Evolutionary conservation across 2,888 invertebrate genomes (phyloP).

Genomic region (Ochropleura leucogaster): DNA sequence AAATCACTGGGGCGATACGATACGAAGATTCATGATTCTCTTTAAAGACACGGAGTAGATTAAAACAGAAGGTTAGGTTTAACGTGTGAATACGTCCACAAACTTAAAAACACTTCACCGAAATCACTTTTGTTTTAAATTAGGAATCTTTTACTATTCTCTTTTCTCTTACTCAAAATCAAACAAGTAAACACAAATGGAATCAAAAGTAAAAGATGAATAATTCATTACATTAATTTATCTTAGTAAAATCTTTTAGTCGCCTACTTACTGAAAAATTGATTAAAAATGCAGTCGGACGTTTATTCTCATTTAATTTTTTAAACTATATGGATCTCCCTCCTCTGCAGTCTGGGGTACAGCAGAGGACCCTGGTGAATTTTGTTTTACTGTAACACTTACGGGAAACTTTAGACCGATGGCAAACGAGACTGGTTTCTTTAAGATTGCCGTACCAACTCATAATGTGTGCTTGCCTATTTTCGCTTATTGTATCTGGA

Average conservation of each 20-base stretch:
- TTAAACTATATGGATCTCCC: not conserved
- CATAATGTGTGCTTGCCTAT: not conserved
- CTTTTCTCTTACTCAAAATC: not conserved
- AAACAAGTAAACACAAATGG: not conserved
- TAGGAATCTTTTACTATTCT: not conserved
- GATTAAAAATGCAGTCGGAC: not conserved
- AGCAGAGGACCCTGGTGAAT: too few species aligned
- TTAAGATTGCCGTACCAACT: not conserved
- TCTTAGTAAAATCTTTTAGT: not conserved
- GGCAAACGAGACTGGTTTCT: not conserved
- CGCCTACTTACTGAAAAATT: not conserved
- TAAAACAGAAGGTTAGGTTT: slow-evolving; percentile 1
- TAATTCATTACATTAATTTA: not conserved
- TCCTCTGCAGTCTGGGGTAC: too few species aligned
- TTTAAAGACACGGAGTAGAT: slow-evolving; percentile 25
- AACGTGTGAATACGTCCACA: not conserved
- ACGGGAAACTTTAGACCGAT: not conserved
- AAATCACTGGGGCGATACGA: slow-evolving; percentile 60
- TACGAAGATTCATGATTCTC: slow-evolving; percentile 62
- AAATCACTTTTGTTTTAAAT: not conserved
- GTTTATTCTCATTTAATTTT: not conserved
- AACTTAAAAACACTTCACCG: not conserved
- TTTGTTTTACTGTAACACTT: too few species aligned
- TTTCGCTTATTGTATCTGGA: not conserved
- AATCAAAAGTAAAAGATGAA: not conserved